A percentile compares a stretch with the other conserved stretches of the same genome.
These are phyloP conservation scores for Phocoena sinus DNA, from an alignment of 2,113 vertebrate genomes.

Conservation along the genomic window DNA sequence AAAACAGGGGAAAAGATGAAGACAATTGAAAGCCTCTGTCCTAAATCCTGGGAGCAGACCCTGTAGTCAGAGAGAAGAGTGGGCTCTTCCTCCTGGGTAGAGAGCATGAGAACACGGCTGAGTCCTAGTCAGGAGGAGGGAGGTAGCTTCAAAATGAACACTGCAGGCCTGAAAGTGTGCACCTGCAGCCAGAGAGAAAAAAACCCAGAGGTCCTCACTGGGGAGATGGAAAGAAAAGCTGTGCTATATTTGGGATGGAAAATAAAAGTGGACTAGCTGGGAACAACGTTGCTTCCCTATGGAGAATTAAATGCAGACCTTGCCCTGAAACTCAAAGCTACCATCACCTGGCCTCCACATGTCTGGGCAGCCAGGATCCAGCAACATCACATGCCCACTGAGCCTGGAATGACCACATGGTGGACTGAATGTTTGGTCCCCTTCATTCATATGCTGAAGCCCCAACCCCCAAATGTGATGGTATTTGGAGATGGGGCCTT, in stretches of 20 bases:
- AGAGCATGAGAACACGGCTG: background rate
- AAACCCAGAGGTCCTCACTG: background rate
- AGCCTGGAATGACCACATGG: background rate
- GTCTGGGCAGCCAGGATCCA: background rate
- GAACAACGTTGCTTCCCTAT: background rate
- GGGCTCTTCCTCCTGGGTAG: background rate
- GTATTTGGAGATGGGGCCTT: background rate
- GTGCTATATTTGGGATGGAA: conserved; percentile 45
- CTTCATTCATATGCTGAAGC: background rate
- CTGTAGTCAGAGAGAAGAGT: background rate
- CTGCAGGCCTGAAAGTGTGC: background rate
- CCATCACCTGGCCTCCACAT: background rate
- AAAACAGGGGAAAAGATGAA: background rate
- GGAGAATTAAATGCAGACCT: background rate
- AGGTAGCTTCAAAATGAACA: background rate
- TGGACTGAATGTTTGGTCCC: too few species aligned
- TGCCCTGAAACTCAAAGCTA: background rate
- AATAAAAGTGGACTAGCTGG: conserved; percentile 2
- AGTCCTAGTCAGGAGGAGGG: background rate
- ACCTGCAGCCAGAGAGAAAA: conserved; percentile 1
- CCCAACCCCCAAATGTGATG: background rate
- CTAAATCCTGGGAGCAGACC: background rate
- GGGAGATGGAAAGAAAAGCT: conserved; percentile 22
- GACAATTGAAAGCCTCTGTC: conserved; percentile 3
- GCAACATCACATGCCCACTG: background rate